Evolutionary conservation across 1,140 invertebrate species (phyloP).

Genomic region (Drosophila tani): DNA sequence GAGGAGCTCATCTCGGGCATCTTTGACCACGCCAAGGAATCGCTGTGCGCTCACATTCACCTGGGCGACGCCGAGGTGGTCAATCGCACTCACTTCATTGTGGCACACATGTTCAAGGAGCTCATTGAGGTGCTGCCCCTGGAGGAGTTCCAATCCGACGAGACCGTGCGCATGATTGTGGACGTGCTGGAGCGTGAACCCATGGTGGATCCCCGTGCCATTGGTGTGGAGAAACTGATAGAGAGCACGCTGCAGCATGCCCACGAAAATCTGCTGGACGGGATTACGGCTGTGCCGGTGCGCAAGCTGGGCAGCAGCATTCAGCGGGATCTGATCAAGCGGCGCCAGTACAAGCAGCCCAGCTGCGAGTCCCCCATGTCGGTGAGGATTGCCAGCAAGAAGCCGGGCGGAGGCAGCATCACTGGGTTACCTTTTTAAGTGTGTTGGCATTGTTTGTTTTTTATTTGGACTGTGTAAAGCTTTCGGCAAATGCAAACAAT

Average conservation of each 20-base stretch:
- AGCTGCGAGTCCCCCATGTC: conserved; percentile 59
- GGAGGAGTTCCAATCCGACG: conserved; percentile 73
- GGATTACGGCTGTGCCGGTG: conserved; percentile 68
- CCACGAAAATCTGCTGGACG: conserved; percentile 70
- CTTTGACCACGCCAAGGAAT: conserved; percentile 73
- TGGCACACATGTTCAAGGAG: conserved; percentile 74
- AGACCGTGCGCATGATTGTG: conserved; percentile 63
- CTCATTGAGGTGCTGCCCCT: conserved; percentile 75
- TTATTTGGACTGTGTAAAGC: conserved; percentile 41
- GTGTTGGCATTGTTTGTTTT: background rate
- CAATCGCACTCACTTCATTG: conserved; percentile 70
- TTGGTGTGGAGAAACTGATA: conserved; percentile 68
- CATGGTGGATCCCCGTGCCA: conserved; percentile 70
- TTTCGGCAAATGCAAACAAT: conserved; percentile 36
- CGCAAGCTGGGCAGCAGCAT: conserved; percentile 56
- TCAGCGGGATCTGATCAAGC: conserved; percentile 58
- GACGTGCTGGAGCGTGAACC: conserved; percentile 69
- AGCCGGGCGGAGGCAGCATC: conserved; percentile 4
- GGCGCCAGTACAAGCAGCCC: conserved; percentile 57
- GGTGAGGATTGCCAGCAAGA: conserved; percentile 67
- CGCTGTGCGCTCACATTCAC: conserved; percentile 35
- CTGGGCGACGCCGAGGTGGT: conserved; percentile 34
- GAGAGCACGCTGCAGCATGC: conserved; percentile 58
- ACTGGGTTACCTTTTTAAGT: conserved; percentile 56
- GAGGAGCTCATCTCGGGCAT: conserved; percentile 76